Conservation (phyloP, 30 jellyfish, hydroid and myxozoan genomes). For the Sanderia malayensis region DNA sequence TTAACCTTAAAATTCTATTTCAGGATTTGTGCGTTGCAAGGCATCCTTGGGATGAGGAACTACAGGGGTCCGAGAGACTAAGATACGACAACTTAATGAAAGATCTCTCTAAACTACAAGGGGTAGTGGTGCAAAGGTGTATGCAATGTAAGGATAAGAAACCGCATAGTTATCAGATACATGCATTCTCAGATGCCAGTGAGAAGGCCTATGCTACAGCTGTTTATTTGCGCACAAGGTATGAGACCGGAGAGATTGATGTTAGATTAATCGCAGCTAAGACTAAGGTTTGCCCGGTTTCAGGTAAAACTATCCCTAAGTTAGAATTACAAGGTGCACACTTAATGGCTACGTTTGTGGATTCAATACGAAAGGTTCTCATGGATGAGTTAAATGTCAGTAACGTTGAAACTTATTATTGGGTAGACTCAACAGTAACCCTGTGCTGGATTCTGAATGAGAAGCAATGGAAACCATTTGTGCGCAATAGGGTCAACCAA, state of each 20-base stretch:
- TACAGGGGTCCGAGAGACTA: background rate
- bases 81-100: background rate
- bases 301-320: background rate
- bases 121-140: background rate
- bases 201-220: conserved; percentile 4
- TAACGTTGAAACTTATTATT: no score
- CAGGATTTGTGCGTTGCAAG: conserved; percentile 5
- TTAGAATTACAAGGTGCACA: conserved; percentile 10
- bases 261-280: conserved; percentile 1
- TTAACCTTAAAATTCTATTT: conserved; percentile 1
- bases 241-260: background rate
- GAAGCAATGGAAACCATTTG: no score
- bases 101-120: background rate
- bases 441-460: no score
- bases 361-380: background rate
- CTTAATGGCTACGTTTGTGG: conserved; percentile 3
- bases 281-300: conserved; percentile 2
- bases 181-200: conserved; percentile 10
- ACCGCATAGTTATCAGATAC: background rate
- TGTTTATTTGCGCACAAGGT: conserved; percentile 1
- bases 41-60: conserved; percentile 10
- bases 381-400: background rate
- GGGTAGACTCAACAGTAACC: no score
- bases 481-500: no score
- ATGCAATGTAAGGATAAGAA: background rate